Conservation (phyloP, 2,113 vertebrate species). For the Pelecanoides urinatrix region DNA sequence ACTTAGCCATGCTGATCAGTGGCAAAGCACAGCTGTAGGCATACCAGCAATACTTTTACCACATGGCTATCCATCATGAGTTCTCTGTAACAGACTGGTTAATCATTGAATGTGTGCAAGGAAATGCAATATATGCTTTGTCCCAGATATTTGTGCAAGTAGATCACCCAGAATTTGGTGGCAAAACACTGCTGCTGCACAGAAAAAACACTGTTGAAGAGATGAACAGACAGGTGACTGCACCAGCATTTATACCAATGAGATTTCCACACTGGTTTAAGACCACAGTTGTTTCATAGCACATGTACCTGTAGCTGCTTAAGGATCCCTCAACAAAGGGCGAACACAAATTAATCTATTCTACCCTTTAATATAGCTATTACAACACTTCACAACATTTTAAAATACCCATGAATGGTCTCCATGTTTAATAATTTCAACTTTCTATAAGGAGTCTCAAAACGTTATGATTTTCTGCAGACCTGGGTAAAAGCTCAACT, state of each 20-base stretch:
- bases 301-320: background rate
- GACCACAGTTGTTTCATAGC: background rate
- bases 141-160: background rate
- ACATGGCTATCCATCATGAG: background rate
- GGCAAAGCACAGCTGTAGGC: background rate
- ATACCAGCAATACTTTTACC: background rate
- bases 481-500: background rate
- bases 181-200: background rate
- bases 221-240: background rate
- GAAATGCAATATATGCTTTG: background rate
- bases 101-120: background rate
- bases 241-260: background rate
- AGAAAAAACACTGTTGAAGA: background rate
- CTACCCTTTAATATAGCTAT: background rate
- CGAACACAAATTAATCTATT: background rate
- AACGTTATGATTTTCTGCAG: background rate
- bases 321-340: background rate
- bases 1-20: background rate
- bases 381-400: background rate
- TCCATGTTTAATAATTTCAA: background rate
- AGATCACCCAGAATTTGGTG: background rate
- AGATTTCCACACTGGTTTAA: background rate
- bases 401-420: background rate
- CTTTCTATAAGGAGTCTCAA: background rate
- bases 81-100: background rate